A percentile compares a stretch with the other conserved stretches of the same genome.
Evolutionary conservation across 2,888 invertebrate genomes (phyloP).

Genomic region (Protonemura montana): DNA sequence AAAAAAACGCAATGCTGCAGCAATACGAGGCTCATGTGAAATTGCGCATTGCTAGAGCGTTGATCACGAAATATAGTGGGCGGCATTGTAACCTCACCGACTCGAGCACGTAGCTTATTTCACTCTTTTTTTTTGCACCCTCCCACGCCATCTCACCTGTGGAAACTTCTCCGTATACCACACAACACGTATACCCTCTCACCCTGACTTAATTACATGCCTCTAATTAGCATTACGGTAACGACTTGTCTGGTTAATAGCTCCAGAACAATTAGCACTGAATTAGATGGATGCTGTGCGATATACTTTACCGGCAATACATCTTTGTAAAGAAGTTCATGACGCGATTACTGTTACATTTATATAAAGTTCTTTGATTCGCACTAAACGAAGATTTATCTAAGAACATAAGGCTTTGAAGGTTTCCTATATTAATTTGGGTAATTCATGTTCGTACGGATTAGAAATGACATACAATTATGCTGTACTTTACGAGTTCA

Average conservation of each 20-base stretch:
- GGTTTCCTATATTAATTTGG: not conserved
- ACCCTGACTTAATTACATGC: not conserved
- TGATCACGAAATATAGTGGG: not conserved
- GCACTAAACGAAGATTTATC: not conserved
- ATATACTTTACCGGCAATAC: not conserved
- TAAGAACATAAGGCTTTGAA: not conserved
- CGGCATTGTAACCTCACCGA: not conserved
- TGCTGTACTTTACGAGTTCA: not conserved
- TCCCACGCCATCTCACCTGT: not conserved
- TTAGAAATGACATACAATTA: not conserved
- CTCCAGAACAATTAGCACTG: not conserved
- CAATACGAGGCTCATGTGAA: not conserved
- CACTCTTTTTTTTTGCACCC: not conserved
- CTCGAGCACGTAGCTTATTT: not conserved
- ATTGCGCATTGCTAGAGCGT: not conserved
- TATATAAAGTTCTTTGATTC: not conserved
- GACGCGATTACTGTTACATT: not conserved
- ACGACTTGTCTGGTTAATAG: not conserved
- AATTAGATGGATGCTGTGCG: not conserved
- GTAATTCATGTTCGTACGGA: not conserved
- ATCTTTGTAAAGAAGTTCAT: not conserved
- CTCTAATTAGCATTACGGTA: not conserved
- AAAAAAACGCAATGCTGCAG: not conserved
- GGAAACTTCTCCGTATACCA: not conserved
- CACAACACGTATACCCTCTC: not conserved